Evolutionary conservation across 2,113 vertebrate genomes (phyloP).

Genomic region (Microcebus griseorufus): DNA sequence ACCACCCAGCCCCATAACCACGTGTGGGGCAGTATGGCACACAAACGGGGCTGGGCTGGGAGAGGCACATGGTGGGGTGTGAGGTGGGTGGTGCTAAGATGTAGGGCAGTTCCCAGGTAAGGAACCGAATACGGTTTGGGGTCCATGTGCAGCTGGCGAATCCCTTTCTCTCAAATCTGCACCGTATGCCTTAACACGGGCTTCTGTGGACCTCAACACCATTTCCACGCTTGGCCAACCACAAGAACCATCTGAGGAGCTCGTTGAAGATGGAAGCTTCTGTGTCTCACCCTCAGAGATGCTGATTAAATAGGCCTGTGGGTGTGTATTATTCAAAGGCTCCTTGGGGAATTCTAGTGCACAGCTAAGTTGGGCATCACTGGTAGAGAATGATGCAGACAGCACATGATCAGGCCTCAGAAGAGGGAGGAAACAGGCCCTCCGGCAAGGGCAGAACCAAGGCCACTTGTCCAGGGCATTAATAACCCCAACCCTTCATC

Average conservation of each 20-base stretch:
- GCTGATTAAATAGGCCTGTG: neutral
- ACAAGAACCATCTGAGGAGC: neutral
- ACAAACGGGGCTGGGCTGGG: neutral
- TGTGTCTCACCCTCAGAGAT: neutral
- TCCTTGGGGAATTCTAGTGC: neutral
- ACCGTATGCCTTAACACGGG: neutral
- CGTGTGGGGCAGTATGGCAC: neutral
- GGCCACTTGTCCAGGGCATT: neutral
- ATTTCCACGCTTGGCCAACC: neutral
- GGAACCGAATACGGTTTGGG: neutral
- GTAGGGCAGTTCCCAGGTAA: neutral
- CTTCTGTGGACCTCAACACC: neutral
- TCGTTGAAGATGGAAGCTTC: neutral
- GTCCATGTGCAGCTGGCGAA: neutral
- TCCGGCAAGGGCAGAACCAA: neutral
- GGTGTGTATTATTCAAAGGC: neutral
- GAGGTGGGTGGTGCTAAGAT: neutral
- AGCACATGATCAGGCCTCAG: neutral
- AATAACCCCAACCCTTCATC: neutral
- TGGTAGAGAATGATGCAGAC: neutral
- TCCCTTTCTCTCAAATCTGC: neutral
- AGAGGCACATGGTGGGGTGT: neutral
- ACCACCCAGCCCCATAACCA: neutral
- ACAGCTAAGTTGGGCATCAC: neutral
- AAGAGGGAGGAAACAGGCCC: neutral